phyloP scores from a whole-genome alignment of 1,140 invertebrate genomes.

The Cardiocondyla obscurior region DNA sequence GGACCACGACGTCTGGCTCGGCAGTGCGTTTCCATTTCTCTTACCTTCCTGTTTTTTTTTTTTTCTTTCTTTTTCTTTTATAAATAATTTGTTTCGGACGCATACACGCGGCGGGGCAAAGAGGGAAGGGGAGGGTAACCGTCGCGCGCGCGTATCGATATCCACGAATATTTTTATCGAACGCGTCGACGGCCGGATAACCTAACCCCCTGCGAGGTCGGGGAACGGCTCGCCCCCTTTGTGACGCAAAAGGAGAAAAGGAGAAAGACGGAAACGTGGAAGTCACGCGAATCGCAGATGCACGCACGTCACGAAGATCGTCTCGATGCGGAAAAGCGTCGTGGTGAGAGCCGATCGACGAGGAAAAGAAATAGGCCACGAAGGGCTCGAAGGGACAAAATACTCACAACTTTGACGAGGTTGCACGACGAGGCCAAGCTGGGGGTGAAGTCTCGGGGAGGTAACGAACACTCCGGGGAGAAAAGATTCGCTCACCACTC shows the following conservation, averaged over 20 bases:
- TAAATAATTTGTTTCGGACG: background rate
- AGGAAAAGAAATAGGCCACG: too few species aligned
- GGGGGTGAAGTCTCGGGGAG: background rate
- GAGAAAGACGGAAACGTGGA: background rate
- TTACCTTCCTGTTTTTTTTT: background rate
- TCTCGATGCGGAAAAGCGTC: slow-evolving; percentile 2
- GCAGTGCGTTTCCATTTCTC: background rate
- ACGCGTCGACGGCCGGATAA: background rate
- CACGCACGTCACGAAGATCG: background rate
- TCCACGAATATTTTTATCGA: slow-evolving; percentile 63
- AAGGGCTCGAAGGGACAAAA: background rate
- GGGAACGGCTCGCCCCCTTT: background rate
- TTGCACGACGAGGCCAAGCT: too few species aligned
- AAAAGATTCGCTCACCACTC: slow-evolving; percentile 22
- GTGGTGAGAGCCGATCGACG: background rate
- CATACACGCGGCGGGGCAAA: background rate
- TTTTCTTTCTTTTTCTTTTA: background rate
- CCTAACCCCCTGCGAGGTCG: slow-evolving; percentile 4
- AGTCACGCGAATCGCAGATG: background rate
- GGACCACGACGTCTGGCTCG: background rate
- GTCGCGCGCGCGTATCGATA: slow-evolving; percentile 44
- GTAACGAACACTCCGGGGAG: too few species aligned
- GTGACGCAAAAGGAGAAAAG: background rate
- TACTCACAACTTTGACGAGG: background rate
- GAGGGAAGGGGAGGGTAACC: background rate